phyloP scores from a whole-genome alignment of 2,113 vertebrate species.

The Callospermophilus lateralis region DNA sequence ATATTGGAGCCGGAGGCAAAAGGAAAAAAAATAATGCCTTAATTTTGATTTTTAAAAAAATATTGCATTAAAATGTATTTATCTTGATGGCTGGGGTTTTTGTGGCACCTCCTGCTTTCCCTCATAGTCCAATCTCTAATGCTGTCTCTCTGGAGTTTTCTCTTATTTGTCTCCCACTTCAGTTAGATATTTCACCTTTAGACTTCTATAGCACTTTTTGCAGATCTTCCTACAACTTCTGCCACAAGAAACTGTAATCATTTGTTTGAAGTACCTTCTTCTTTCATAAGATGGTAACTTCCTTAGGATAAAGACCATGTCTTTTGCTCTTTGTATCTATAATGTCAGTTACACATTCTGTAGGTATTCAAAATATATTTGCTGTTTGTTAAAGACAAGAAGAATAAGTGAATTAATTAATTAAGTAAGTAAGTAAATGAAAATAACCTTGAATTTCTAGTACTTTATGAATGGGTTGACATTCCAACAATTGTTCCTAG shows the following conservation, averaged over 20 bases:
- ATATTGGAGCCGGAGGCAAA: neutral
- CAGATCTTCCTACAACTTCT: neutral
- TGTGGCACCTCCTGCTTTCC: neutral
- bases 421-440: constrained; percentile 30
- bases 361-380: neutral
- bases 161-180: neutral
- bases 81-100: neutral
- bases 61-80: neutral
- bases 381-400: constrained; percentile 10
- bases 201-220: neutral
- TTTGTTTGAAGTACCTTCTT: neutral
- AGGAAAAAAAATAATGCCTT: neutral
- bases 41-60: neutral
- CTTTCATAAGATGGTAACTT: neutral
- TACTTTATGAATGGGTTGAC: neutral
- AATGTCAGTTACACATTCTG: neutral
- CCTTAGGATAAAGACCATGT: neutral
- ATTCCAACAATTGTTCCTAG: neutral
- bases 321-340: neutral
- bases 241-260: neutral
- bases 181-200: constrained; percentile 21
- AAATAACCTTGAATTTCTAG: neutral
- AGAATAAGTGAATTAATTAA: neutral
- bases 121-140: neutral
- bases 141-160: neutral